Conservation (phyloP, 1,140 invertebrate species). For the Cydia fagiglandana region DNA sequence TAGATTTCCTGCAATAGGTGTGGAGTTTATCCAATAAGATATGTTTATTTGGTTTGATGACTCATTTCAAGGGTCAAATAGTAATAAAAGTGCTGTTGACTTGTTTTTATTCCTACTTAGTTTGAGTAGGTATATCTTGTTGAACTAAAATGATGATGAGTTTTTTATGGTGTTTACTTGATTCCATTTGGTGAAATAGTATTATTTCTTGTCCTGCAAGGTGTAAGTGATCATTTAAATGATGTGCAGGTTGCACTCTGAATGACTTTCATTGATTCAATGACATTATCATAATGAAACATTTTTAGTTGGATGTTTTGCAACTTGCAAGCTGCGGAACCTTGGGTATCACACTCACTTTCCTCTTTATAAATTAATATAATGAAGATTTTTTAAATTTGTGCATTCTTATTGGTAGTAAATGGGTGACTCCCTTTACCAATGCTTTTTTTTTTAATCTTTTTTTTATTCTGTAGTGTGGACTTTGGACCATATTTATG, state of each 20-base stretch:
- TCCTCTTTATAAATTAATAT: neutral
- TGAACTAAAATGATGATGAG: neutral
- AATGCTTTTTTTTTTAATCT: too few species aligned
- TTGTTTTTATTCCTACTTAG: neutral
- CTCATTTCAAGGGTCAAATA: neutral
- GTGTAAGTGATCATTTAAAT: neutral
- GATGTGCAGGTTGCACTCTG: neutral
- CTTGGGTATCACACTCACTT: neutral
- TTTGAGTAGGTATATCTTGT: neutral
- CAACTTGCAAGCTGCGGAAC: neutral
- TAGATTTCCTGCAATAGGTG: neutral
- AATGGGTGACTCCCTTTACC: too few species aligned
- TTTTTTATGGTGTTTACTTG: too few species aligned
- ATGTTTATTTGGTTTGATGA: neutral
- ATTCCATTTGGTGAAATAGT: too few species aligned
- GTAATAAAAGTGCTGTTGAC: neutral
- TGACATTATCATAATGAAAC: neutral
- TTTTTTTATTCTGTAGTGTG: too few species aligned
- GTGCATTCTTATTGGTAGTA: too few species aligned
- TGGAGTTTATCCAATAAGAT: neutral
- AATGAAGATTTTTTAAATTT: neutral
- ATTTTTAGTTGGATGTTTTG: slow-evolving; percentile 2
- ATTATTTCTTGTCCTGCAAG: too few species aligned
- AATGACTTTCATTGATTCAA: neutral
- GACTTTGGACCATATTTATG: too few species aligned